These are phyloP conservation scores for Halisarca cf. caerulea DNA, from an alignment of 37 sponge, comb jelly and placozoan species.

Conservation along the genomic window DNA sequence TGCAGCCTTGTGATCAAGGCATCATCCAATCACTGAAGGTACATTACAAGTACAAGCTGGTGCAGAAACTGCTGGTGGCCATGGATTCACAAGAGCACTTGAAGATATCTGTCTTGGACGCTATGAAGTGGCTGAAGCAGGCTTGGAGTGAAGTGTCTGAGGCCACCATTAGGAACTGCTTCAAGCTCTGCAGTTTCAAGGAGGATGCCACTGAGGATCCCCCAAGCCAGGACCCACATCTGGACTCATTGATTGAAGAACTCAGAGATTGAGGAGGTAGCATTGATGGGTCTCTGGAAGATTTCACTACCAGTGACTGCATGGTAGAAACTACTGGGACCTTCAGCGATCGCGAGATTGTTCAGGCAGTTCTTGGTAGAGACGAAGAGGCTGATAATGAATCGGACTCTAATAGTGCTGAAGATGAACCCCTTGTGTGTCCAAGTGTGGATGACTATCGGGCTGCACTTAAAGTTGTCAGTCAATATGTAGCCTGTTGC, in stretches of 20 bases:
- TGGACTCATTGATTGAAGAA: no score
- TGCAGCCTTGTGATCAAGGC: conserved; percentile 39
- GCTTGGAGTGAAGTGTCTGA: conserved; percentile 14
- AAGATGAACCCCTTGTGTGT: background rate
- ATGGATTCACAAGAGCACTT: background rate
- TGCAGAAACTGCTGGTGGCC: background rate
- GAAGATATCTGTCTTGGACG: conserved; percentile 6
- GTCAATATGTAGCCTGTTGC: background rate
- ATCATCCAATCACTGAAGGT: conserved; percentile 32
- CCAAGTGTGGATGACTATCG: background rate
- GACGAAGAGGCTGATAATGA: background rate
- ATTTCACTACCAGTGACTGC: background rate
- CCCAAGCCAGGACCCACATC: no score
- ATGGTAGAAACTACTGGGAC: background rate
- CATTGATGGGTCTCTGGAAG: background rate
- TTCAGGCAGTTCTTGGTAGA: background rate
- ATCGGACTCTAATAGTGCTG: no score
- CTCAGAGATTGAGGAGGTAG: background rate
- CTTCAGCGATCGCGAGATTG: background rate
- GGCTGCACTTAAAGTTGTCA: background rate
- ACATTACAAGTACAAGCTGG: conserved; percentile 17
- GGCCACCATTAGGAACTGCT: conserved; percentile 24
- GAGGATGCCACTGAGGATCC: background rate
- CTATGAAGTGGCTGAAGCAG: conserved; percentile 14
- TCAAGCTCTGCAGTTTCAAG: background rate